Conservation (phyloP, 1,140 invertebrate genomes). For the Sycophaga agraensis region DNA sequence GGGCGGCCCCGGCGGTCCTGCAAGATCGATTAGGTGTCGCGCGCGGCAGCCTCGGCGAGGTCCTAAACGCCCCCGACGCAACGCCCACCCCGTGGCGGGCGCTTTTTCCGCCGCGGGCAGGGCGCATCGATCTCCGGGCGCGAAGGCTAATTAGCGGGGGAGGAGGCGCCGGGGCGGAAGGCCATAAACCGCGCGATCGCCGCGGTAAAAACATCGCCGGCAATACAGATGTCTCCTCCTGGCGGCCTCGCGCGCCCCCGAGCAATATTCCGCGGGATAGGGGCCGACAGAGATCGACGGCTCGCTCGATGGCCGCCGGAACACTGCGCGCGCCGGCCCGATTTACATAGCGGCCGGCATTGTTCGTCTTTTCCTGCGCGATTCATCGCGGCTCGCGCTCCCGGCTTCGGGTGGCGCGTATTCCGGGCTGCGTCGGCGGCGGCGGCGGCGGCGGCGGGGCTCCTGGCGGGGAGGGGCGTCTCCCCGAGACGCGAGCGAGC, state of each 20-base stretch:
- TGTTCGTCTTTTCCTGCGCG: conserved; percentile 27
- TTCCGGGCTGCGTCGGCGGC: no score
- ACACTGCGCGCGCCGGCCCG: neutral
- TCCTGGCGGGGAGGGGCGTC: conserved; percentile 36
- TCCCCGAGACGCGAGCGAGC: conserved; percentile 43
- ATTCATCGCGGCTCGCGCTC: conserved; percentile 16
- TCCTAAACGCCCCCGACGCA: neutral
- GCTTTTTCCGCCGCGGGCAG: no score
- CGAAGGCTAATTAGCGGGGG: no score
- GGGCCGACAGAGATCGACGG: conserved; percentile 26
- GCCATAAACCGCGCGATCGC: neutral
- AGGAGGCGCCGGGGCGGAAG: no score
- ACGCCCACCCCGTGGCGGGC: no score
- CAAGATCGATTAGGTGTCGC: conserved; percentile 30
- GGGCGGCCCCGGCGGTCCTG: conserved; percentile 36
- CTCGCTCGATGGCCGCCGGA: conserved; percentile 3
- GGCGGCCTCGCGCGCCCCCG: conserved; percentile 6
- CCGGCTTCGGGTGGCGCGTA: conserved; percentile 3
- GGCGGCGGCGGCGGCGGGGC: neutral
- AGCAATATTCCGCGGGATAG: conserved; percentile 21
- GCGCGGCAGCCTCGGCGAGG: neutral
- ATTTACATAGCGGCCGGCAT: conserved; percentile 15
- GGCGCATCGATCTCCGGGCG: no score
- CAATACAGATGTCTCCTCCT: conserved; percentile 24
- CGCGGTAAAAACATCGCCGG: no score